Evolutionary conservation across 2,113 vertebrate genomes (phyloP), one percentile per base, ranked within the genome.

Genomic region (Sebastes fasciatus): DNA sequence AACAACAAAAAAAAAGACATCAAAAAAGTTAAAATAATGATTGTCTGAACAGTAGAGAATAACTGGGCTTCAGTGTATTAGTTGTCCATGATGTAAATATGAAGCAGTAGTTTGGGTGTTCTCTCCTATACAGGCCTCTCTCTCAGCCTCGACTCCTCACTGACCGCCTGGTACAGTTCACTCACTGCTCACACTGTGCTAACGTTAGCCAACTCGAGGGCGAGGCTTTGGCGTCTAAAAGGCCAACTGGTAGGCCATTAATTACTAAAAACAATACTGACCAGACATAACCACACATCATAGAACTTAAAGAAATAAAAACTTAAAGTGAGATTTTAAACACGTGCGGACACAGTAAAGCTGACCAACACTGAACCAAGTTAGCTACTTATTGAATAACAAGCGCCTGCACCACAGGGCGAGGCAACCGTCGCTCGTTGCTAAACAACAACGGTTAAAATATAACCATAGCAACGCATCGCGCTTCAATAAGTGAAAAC

Each of bases 181-280:
- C 34, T 45, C 69, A 55, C 79, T 76, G 80, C 62, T 85, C 46
- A 51, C 40, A 42, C 55, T 71, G 92, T 71, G 92, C 92, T 90
- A 91, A 91, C 84, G 73, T 86, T 91, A 88, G 90, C 93, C 74
- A 85, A 93, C 91, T 93, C 93, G 88, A 94, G 86, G 83, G 86
- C 93, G 92, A 93, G 94, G 94, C 92, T 93, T 61, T 58, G 65
- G 21, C 62, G 70, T 85, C 77, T 84, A 64, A 80, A 26, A 92
- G 92, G 93, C 93, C 91, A 91, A 82, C 40, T 71, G 23, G 12
- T 89, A 90, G 91, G 92, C 93, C 94, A 86, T 57, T 78, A 74
- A 13, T 64, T 11, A 19, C 14, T 46, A n/a, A 2, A 64, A 74
- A 26, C 26, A 79, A 77, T 13, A 6, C 4, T 13, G 1, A 19